phyloP scores from a whole-genome alignment of 2,113 vertebrate species.

The Uropsilus gracilis region DNA sequence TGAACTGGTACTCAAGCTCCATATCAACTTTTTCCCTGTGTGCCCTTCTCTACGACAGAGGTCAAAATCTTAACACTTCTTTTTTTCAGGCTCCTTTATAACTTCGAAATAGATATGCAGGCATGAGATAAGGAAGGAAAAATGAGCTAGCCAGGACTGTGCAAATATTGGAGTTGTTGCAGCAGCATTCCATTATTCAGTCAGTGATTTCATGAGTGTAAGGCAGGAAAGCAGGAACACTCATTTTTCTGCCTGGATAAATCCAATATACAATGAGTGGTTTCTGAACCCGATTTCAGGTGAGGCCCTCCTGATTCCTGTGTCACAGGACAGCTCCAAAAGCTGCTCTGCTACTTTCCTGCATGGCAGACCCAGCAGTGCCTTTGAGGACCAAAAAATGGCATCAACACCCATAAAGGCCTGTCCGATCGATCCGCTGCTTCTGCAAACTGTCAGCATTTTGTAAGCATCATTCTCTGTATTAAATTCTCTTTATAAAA shows the following conservation, averaged over 20 bases:
- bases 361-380: neutral
- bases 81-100: neutral
- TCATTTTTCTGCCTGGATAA: neutral
- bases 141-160: neutral
- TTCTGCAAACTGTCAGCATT: neutral
- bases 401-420: neutral
- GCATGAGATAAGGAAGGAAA: neutral
- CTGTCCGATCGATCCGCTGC: neutral
- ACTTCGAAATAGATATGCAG: neutral
- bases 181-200: neutral
- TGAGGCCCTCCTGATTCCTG: neutral
- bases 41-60: neutral
- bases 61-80: neutral
- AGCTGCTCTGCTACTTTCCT: neutral
- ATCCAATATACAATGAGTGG: neutral
- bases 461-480: neutral
- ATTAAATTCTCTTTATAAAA: slow-evolving; percentile 28
- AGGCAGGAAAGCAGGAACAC: neutral
- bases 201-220: neutral
- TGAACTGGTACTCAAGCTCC: neutral
- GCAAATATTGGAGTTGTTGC: neutral
- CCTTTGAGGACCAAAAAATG: neutral
- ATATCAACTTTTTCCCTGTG: neutral
- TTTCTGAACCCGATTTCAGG: neutral
- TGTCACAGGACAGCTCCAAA: neutral